A percentile compares a stretch with the other conserved stretches of the same genome.
Conservation (phyloP, 2,888 invertebrate genomes). For the Dusona sp. region DNA sequence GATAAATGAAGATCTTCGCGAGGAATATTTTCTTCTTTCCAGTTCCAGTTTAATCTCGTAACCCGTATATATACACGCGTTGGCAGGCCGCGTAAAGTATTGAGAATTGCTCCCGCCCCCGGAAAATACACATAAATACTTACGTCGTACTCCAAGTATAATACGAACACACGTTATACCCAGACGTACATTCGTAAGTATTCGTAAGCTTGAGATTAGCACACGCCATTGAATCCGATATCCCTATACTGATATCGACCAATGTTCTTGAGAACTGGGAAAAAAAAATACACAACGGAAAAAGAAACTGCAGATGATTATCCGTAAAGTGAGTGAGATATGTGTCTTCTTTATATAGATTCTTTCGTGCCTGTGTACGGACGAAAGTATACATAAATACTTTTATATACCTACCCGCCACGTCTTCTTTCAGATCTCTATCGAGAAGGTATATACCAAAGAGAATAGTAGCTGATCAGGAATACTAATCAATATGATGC, state of each 20-base stretch:
- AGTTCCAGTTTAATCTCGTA: constrained; percentile 68
- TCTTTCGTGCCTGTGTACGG: background rate
- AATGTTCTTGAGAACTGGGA: constrained; percentile 34
- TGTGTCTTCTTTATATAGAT: constrained; percentile 42
- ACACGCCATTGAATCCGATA: constrained; percentile 50
- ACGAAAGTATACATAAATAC: constrained; percentile 24
- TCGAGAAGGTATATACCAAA: constrained; percentile 23
- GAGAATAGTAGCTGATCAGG: constrained; percentile 41
- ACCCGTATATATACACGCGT: constrained; percentile 53
- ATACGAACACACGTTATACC: background rate
- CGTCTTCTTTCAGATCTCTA: constrained; percentile 42
- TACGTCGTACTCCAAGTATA: constrained; percentile 32
- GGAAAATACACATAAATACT: constrained; percentile 56
- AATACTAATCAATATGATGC: constrained; percentile 18
- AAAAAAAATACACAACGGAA: constrained; percentile 34
- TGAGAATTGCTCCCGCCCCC: constrained; percentile 60
- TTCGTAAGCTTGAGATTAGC: constrained; percentile 63
- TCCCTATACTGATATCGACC: constrained; percentile 45
- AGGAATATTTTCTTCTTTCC: constrained; percentile 58
- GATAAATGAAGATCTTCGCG: constrained; percentile 68
- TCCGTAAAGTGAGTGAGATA: constrained; percentile 64
- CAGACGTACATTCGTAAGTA: constrained; percentile 15
- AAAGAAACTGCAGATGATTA: constrained; percentile 53
- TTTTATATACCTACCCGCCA: constrained; percentile 12
- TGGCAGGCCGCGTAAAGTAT: constrained; percentile 66